Conservation (phyloP, 2,797 vertebrate genomes). For the Ceyx erithaca region DNA sequence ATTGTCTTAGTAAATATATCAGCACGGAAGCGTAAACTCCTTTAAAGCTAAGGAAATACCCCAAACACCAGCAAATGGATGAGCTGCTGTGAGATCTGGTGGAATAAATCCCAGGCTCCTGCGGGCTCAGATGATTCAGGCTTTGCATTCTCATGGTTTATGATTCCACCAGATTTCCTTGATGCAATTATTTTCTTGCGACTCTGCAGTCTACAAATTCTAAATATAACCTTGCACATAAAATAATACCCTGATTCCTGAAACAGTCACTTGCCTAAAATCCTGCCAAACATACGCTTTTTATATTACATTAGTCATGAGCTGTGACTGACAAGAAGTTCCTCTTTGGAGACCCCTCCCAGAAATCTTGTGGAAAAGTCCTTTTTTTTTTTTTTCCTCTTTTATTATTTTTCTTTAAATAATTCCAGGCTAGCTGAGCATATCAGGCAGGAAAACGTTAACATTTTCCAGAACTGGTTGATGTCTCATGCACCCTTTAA, state of each 20-base stretch:
- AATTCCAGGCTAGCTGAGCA: conserved; percentile 31
- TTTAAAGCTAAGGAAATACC: conserved; percentile 43
- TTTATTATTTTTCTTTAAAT: not conserved
- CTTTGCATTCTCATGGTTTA: conserved; percentile 65
- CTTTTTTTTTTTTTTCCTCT: not conserved
- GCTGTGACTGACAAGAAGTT: conserved; percentile 45
- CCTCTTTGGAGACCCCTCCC: conserved; percentile 36
- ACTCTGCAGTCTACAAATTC: conserved; percentile 56
- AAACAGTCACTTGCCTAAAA: conserved; percentile 47
- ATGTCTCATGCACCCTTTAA: conserved; percentile 27
- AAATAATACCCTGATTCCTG: conserved; percentile 64
- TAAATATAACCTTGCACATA: conserved; percentile 55
- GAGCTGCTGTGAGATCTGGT: not conserved
- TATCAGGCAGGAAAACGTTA: conserved; percentile 72
- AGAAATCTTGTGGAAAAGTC: conserved; percentile 27
- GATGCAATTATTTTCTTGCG: conserved; percentile 67
- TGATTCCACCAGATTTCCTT: conserved; percentile 70
- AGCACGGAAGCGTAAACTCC: conserved; percentile 2
- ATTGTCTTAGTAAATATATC: conserved; percentile 24
- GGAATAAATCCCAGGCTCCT: conserved; percentile 50
- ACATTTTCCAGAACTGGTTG: conserved; percentile 74
- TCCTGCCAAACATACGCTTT: conserved; percentile 61
- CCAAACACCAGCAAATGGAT: conserved; percentile 19
- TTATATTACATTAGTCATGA: conserved; percentile 63
- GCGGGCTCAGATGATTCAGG: conserved; percentile 43